These are phyloP conservation scores for Xiphophorus couchianus DNA, from an alignment of 2,113 vertebrate species.

Conservation along the genomic window DNA sequence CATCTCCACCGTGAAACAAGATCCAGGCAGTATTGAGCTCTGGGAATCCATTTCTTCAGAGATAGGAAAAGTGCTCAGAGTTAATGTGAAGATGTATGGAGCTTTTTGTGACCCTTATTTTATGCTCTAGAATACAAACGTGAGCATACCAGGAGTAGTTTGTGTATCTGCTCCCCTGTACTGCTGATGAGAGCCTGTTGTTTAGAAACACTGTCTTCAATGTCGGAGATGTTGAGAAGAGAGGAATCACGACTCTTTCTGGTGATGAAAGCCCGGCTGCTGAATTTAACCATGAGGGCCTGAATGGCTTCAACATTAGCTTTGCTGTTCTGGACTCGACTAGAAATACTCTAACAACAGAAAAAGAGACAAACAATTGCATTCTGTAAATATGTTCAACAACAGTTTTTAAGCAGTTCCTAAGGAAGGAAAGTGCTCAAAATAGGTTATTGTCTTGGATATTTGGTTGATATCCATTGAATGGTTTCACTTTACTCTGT, in stretches of 20 bases:
- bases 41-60: neutral
- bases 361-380: neutral
- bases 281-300: constrained; percentile 69
- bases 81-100: neutral
- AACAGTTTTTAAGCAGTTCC: too few species aligned
- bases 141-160: constrained; percentile 59
- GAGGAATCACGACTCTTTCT: constrained; percentile 59
- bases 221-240: constrained; percentile 69
- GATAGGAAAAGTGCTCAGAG: neutral
- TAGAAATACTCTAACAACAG: constrained; percentile 64
- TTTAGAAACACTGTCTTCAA: constrained; percentile 69
- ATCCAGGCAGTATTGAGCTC: neutral
- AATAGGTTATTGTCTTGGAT: too few species aligned
- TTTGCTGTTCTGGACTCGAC: constrained; percentile 78
- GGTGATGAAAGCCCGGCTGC: constrained; percentile 66
- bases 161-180: constrained; percentile 73
- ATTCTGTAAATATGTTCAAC: too few species aligned
- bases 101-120: neutral
- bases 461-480: too few species aligned
- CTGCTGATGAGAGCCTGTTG: constrained; percentile 67
- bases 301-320: constrained; percentile 75
- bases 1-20: neutral
- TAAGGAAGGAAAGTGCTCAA: neutral
- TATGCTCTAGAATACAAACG: neutral
- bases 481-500: too few species aligned